Percentiles rank a stretch among this genome's conserved stretches.
Evolutionary conservation across 2,113 vertebrate genomes (phyloP).

Genomic region (Mobula hypostoma): DNA sequence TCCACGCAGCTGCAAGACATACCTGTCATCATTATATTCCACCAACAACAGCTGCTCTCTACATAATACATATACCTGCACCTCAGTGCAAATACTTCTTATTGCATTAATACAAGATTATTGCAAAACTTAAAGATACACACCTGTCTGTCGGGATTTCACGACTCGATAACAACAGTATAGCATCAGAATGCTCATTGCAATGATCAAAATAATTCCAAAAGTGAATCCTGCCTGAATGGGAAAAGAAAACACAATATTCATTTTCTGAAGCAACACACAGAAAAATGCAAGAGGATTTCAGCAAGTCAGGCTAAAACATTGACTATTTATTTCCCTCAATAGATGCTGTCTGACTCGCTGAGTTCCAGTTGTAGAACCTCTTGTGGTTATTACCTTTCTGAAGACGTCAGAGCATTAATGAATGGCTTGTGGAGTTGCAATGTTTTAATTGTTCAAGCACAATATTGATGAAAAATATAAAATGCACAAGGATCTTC

Average conservation of each 20-base stretch:
- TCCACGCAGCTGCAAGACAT: not conserved
- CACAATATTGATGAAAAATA: not conserved
- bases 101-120: not conserved
- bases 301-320: too few relatives aligned
- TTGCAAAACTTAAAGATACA: constrained; percentile 47
- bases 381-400: too few relatives aligned
- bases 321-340: too few relatives aligned
- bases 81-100: not conserved
- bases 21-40: not conserved
- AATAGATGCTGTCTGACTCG: too few relatives aligned
- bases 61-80: not conserved
- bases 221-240: constrained; percentile 86
- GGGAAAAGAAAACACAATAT: constrained; percentile 39
- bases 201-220: constrained; percentile 72
- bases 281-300: too few relatives aligned
- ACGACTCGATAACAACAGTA: constrained; percentile 90
- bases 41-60: not conserved
- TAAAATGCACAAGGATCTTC: constrained; percentile 37
- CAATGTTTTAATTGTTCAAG: not conserved
- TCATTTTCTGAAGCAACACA: not conserved
- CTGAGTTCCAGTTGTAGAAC: too few relatives aligned
- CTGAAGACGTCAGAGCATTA: not conserved
- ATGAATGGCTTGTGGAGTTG: not conserved
- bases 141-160: constrained; percentile 76
- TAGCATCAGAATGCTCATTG: constrained; percentile 80